phyloP scores from a whole-genome alignment of 1,140 invertebrate species.

The Mylabris phalerata region DNA sequence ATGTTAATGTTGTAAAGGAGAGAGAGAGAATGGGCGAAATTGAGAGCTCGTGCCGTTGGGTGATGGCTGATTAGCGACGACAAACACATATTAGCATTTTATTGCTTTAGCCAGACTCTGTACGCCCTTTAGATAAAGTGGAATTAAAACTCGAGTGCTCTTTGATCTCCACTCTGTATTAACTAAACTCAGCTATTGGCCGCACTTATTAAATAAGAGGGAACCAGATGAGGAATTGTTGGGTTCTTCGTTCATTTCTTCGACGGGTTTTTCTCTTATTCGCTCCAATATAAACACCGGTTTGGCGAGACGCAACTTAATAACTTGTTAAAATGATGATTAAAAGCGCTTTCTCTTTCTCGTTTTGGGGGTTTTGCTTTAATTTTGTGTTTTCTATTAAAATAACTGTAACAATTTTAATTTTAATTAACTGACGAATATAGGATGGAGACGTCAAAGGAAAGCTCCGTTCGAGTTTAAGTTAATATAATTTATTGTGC shows the following conservation, averaged over 20 bases:
- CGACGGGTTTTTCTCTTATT: too few relatives aligned
- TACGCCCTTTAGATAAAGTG: slow-evolving; percentile 43
- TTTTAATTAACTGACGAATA: slow-evolving; percentile 29
- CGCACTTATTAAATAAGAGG: slow-evolving; percentile 39
- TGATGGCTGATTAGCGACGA: slow-evolving; percentile 43
- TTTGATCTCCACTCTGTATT: slow-evolving; percentile 41
- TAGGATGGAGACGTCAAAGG: slow-evolving; percentile 21
- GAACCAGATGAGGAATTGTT: slow-evolving; percentile 12
- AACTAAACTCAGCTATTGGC: slow-evolving; percentile 40
- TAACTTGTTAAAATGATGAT: slow-evolving; percentile 36
- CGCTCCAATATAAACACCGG: too few relatives aligned
- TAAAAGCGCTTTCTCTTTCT: slow-evolving; percentile 25
- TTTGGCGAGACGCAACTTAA: slow-evolving; percentile 23
- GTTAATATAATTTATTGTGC: slow-evolving; percentile 34
- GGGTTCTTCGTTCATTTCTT: slow-evolving; percentile 5
- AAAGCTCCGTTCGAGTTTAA: slow-evolving; percentile 22
- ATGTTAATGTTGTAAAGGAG: too few relatives aligned
- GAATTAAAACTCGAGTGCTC: slow-evolving; percentile 43
- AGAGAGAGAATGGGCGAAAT: too few relatives aligned
- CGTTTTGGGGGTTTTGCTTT: slow-evolving; percentile 29
- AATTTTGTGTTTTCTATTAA: slow-evolving; percentile 33
- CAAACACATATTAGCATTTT: slow-evolving; percentile 49
- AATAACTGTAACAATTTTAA: slow-evolving; percentile 31
- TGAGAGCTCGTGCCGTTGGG: too few relatives aligned
- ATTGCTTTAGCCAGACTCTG: slow-evolving; percentile 44